These are phyloP conservation scores for Cyrtodaria siliqua DNA, from an alignment of 2,888 invertebrate genomes.

Conservation along the genomic window DNA sequence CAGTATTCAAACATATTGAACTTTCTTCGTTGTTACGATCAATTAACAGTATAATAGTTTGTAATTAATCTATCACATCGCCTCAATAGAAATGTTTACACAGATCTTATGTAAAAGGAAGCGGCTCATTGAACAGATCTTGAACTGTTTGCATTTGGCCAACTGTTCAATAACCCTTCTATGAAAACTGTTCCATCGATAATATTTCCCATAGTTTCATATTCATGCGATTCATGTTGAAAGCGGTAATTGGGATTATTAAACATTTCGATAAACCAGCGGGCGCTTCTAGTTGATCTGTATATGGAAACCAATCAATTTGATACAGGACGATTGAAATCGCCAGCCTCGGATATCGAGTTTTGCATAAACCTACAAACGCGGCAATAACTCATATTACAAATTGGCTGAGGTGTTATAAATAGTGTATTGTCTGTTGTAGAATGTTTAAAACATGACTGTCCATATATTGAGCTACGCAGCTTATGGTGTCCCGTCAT, in stretches of 20 bases:
- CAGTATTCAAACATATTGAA: slow-evolving; percentile 32
- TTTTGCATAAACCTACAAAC: no score
- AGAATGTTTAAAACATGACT: no score
- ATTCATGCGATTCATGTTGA: slow-evolving; percentile 26
- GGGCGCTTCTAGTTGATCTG: no score
- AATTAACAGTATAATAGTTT: slow-evolving; percentile 41
- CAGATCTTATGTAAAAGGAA: slow-evolving; percentile 32
- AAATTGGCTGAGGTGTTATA: no score
- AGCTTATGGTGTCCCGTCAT: no score
- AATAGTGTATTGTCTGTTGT: no score
- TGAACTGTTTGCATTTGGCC: slow-evolving; percentile 38
- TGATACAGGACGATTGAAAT: no score
- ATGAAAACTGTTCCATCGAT: slow-evolving; percentile 30
- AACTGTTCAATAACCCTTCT: slow-evolving; percentile 47
- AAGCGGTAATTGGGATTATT: slow-evolving; percentile 39
- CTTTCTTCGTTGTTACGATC: slow-evolving; percentile 64
- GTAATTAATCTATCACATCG: slow-evolving; percentile 29
- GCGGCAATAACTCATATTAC: no score
- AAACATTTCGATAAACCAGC: slow-evolving; percentile 4
- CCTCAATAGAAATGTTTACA: slow-evolving; percentile 29
- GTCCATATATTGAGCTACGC: no score
- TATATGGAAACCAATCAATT: no score
- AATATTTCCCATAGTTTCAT: slow-evolving; percentile 30
- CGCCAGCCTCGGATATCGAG: no score
- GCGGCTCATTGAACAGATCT: slow-evolving; percentile 24